Percentiles rank a stretch among this genome's conserved stretches.
Evolutionary conservation across 2,888 invertebrate genomes (phyloP).

Genomic region (Eilema depressum): DNA sequence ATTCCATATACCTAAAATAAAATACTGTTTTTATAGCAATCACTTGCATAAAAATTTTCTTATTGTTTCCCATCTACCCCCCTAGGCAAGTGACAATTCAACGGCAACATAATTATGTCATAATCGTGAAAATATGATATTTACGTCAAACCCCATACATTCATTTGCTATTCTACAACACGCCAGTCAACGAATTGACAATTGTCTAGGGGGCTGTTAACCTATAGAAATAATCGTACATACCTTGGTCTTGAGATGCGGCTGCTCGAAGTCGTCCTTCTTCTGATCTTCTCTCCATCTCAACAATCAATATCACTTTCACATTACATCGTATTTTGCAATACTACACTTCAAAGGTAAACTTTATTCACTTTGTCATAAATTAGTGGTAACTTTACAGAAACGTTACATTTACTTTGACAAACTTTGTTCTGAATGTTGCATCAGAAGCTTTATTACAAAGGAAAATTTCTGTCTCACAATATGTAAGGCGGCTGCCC

Average conservation of each 20-base stretch:
- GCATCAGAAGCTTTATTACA: constrained; percentile 9
- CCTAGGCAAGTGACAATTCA: too few relatives aligned
- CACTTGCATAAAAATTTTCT: too few relatives aligned
- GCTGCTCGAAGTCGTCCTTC: constrained; percentile 73
- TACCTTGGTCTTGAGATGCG: constrained; percentile 77
- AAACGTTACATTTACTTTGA: constrained; percentile 8
- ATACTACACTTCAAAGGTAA: constrained; percentile 37
- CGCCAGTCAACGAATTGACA: too few relatives aligned
- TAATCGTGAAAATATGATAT: too few relatives aligned
- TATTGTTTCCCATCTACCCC: too few relatives aligned
- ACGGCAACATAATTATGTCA: too few relatives aligned
- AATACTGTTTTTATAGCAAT: too few relatives aligned
- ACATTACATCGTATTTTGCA: constrained; percentile 64
- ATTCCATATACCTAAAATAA: too few relatives aligned
- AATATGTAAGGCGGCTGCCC: neutral
- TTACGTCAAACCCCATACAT: too few relatives aligned
- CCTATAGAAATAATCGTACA: constrained; percentile 31
- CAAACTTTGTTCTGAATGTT: constrained; percentile 33
- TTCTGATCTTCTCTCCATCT: constrained; percentile 79
- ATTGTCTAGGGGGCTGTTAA: too few relatives aligned
- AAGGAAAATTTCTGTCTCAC: neutral
- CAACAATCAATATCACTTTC: constrained; percentile 66
- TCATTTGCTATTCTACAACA: too few relatives aligned
- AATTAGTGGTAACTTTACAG: constrained; percentile 38
- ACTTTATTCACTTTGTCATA: constrained; percentile 18